Conservation (phyloP, 1,140 invertebrate genomes). For the Eciton burchellii region DNA sequence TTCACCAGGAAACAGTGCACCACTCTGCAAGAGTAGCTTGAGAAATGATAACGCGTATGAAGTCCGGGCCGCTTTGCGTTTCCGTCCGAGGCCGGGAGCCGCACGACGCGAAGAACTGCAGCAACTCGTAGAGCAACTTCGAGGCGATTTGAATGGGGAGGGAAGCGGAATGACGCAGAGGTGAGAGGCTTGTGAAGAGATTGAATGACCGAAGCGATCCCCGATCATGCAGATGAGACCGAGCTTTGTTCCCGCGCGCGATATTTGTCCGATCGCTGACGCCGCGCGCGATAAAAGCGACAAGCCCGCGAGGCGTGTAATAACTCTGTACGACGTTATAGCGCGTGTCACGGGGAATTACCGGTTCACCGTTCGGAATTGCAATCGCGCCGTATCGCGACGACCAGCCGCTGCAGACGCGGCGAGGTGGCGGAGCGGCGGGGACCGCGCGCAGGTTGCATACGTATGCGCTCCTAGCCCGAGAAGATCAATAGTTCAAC, state of each 20-base stretch:
- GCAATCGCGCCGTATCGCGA: slow-evolving; percentile 21
- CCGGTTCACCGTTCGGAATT: slow-evolving; percentile 17
- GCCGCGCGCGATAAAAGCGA: slow-evolving; percentile 25
- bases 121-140: no score
- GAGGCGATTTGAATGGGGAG: no score
- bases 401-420: background rate
- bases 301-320: background rate
- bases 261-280: slow-evolving; percentile 32
- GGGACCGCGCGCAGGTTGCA: background rate
- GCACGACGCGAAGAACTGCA: no score
- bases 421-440: background rate
- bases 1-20: slow-evolving; percentile 22
- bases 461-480: slow-evolving; percentile 62
- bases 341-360: slow-evolving; percentile 41
- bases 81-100: no score
- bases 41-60: slow-evolving; percentile 21
- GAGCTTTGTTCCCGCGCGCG: background rate
- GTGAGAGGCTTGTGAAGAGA: no score
- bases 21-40: background rate
- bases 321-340: slow-evolving; percentile 24
- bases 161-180: no score
- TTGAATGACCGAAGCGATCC: no score
- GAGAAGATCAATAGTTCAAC: slow-evolving; percentile 84
- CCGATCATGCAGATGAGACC: no score
- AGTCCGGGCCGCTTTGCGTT: background rate